These are phyloP conservation scores for Chelmon rostratus DNA, from an alignment of 2,797 vertebrate genomes.

Conservation along the genomic window DNA sequence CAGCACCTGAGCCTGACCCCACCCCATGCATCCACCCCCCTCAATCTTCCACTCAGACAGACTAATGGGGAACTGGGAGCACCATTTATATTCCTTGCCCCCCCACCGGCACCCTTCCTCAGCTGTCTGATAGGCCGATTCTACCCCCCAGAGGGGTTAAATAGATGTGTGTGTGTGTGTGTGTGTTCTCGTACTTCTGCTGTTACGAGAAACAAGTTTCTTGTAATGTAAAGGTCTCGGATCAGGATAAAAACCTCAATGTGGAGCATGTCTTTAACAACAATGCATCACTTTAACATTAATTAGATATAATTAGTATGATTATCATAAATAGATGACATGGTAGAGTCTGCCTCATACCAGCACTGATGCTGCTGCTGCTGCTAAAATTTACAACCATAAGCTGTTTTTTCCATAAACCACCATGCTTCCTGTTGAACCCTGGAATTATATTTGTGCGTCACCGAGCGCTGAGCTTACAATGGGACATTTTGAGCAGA, in stretches of 20 bases:
- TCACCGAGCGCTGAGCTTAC: neutral
- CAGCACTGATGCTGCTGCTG: neutral
- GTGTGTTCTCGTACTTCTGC: conserved; percentile 12
- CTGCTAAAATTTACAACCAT: neutral
- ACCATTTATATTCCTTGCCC: conserved; percentile 72
- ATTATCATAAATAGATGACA: neutral
- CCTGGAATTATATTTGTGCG: neutral
- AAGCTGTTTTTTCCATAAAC: neutral
- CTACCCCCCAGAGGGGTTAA: conserved; percentile 43
- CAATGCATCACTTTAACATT: neutral
- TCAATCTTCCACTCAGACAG: conserved; percentile 70
- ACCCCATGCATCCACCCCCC: conserved; percentile 55
- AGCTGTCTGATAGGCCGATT: conserved; percentile 59
- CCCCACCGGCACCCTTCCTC: conserved; percentile 61
- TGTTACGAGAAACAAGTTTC: conserved; percentile 23
- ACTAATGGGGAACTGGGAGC: conserved; percentile 71
- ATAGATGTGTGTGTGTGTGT: conserved; percentile 17
- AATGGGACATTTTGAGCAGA: too few species aligned
- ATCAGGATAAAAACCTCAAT: neutral
- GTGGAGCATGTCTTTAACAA: neutral
- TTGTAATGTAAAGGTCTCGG: neutral
- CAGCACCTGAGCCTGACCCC: conserved; percentile 75
- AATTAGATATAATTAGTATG: neutral
- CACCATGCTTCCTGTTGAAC: neutral
- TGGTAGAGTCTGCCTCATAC: neutral